Evolutionary conservation across 2,797 vertebrate genomes (phyloP).

Genomic region (Rousettus madagascariensis): DNA sequence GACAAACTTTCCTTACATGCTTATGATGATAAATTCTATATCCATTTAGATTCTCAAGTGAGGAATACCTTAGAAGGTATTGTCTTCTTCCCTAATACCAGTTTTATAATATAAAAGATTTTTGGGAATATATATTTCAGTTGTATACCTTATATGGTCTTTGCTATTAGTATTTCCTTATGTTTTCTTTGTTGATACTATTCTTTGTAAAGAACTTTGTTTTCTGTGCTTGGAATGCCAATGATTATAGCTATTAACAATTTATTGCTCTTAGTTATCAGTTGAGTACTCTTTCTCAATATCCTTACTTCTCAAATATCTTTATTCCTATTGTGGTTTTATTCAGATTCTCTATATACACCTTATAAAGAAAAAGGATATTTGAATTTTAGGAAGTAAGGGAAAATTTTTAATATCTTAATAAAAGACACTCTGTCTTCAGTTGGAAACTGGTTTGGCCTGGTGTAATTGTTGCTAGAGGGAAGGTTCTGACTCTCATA

Average conservation of each 20-base stretch:
- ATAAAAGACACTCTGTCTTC: conserved; percentile 40
- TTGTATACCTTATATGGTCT: neutral
- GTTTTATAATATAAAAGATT: neutral
- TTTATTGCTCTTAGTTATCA: conserved; percentile 2
- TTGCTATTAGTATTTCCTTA: conserved; percentile 1
- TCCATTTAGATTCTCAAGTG: neutral
- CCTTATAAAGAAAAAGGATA: conserved; percentile 26
- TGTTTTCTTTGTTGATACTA: neutral
- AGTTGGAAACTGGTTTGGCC: neutral
- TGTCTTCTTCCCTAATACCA: neutral
- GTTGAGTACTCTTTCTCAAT: conserved; percentile 37
- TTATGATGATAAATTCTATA: conserved; percentile 9
- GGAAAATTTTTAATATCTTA: neutral
- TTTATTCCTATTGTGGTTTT: conserved; percentile 33
- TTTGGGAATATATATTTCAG: conserved; percentile 46
- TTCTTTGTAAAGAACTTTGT: conserved; percentile 35
- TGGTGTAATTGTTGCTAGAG: conserved; percentile 27
- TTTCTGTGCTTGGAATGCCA: conserved; percentile 34
- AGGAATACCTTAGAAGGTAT: neutral
- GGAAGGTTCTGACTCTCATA: conserved; percentile 5
- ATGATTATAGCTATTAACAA: neutral
- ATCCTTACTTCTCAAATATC: conserved; percentile 5
- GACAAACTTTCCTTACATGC: neutral
- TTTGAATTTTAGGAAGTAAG: neutral
- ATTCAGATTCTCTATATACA: neutral